A percentile compares a stretch with the other conserved stretches of the same genome.
phyloP scores from a whole-genome alignment of 2,888 invertebrate genomes.

The Cepaea hortensis region DNA sequence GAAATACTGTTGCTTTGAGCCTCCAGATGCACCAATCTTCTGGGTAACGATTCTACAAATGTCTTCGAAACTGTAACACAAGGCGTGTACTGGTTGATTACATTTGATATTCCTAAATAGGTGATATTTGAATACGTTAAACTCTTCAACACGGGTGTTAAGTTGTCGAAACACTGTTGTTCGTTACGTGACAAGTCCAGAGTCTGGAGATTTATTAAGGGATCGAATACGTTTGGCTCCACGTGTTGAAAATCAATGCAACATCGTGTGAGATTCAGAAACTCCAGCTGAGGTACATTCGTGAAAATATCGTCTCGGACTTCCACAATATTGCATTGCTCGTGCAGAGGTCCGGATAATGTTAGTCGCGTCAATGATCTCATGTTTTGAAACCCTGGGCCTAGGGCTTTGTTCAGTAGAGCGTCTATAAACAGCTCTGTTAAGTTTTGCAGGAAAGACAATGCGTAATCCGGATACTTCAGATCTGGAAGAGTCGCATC shows the following conservation, averaged over 20 bases:
- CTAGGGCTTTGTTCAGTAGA: slow-evolving; percentile 8
- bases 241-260: neutral
- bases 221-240: neutral
- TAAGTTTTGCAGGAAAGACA: slow-evolving; percentile 1
- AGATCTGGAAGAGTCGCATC: neutral
- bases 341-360: neutral
- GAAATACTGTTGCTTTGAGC: slow-evolving; percentile 6
- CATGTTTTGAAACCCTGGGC: slow-evolving; percentile 18
- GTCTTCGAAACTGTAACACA: neutral
- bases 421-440: slow-evolving; percentile 19
- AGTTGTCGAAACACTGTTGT: neutral
- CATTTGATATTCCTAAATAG: neutral
- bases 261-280: slow-evolving; percentile 22
- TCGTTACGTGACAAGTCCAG: slow-evolving; percentile 22
- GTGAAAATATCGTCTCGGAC: slow-evolving; percentile 3
- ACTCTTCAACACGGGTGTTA: neutral
- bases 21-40: neutral
- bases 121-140: neutral
- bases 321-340: neutral
- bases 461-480: slow-evolving; percentile 21
- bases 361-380: neutral
- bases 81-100: slow-evolving; percentile 14
- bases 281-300: neutral
- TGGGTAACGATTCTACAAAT: slow-evolving; percentile 9
- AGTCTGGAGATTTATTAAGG: neutral